Percentiles rank a stretch among this genome's conserved stretches.
Conservation (phyloP, 1,140 invertebrate genomes). For the Laupala kohalensis region DNA sequence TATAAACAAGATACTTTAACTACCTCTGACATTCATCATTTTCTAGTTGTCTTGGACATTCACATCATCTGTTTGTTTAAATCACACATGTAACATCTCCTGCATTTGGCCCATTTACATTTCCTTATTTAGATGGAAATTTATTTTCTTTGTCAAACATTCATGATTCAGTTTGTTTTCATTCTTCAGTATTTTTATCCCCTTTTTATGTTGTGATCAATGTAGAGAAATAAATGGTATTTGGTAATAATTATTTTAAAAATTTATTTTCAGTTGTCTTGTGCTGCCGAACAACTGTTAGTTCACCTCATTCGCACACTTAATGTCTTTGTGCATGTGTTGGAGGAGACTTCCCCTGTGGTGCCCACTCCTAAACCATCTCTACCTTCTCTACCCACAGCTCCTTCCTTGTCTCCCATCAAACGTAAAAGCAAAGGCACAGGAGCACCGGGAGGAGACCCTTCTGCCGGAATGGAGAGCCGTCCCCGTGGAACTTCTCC, state of each 20-base stretch:
- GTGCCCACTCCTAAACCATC: conserved; percentile 34
- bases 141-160: not conserved
- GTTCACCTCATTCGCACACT: conserved; percentile 52
- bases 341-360: conserved; percentile 48
- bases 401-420: conserved; percentile 37
- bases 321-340: conserved; percentile 60
- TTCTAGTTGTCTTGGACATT: no score
- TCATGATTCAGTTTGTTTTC: not conserved
- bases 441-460: not conserved
- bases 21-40: no score
- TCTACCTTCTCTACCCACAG: conserved; percentile 36
- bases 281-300: conserved; percentile 45
- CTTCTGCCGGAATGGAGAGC: conserved; percentile 8
- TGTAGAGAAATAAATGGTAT: no score
- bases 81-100: no score
- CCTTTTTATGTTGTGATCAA: no score
- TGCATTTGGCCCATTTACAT: no score
- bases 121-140: no score
- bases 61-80: no score
- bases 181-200: no score
- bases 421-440: conserved; percentile 27
- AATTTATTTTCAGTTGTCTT: conserved; percentile 23
- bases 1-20: no score
- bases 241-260: not conserved
- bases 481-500: conserved; percentile 14